Percentiles rank a stretch among this genome's conserved stretches.
Evolutionary conservation across 2,888 invertebrate species (phyloP).

Genomic region (Campopleginae sp.): DNA sequence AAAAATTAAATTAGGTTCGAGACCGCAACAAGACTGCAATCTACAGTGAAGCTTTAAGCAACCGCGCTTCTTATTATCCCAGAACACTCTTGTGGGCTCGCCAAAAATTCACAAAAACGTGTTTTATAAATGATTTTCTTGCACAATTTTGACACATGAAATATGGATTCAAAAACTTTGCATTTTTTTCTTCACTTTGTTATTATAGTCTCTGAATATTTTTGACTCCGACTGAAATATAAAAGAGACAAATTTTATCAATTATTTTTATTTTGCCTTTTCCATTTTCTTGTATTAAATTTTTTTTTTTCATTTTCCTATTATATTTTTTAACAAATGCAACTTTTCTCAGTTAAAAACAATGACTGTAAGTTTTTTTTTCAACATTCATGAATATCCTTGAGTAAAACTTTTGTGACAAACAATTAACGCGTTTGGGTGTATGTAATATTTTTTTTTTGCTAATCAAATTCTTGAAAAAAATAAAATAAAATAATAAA

Average conservation of each 20-base stretch:
- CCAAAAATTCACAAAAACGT: neutral
- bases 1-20: slow-evolving; percentile 61
- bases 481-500: too few relatives aligned
- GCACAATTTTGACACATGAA: neutral
- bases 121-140: slow-evolving; percentile 2
- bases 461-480: neutral
- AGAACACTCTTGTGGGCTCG: neutral
- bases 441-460: neutral
- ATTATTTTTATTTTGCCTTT: too few relatives aligned
- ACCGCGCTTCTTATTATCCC: slow-evolving; percentile 35
- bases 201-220: neutral
- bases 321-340: too few relatives aligned
- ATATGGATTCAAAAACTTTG: neutral
- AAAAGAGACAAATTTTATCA: too few relatives aligned
- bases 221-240: too few relatives aligned
- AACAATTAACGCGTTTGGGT: too few relatives aligned
- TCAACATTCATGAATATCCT: too few relatives aligned
- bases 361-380: too few relatives aligned
- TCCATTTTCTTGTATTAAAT: too few relatives aligned
- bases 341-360: too few relatives aligned
- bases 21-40: slow-evolving; percentile 48
- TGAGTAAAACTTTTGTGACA: too few relatives aligned
- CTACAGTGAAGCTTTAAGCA: slow-evolving; percentile 24
- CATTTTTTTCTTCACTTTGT: neutral
- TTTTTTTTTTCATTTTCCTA: too few relatives aligned